Evolutionary conservation across 2,113 vertebrate species (phyloP).

Genomic region (Turdus rufiventris): DNA sequence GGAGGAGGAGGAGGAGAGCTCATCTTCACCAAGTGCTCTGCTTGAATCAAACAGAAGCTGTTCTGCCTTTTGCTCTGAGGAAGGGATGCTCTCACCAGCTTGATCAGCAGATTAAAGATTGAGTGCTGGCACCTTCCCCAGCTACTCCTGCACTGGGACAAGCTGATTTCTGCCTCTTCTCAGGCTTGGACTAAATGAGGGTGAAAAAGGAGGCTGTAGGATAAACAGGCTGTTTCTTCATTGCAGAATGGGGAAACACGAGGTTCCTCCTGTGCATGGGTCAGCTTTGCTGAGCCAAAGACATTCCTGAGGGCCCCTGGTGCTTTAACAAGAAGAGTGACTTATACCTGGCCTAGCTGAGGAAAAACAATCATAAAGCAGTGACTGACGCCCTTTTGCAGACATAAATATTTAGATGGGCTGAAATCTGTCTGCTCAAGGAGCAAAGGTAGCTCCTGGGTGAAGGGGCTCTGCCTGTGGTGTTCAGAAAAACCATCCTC

Average conservation of each 20-base stretch:
- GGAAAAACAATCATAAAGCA: neutral
- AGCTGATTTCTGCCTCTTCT: neutral
- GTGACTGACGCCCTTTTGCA: neutral
- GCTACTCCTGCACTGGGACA: conserved; percentile 8
- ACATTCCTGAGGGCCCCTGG: neutral
- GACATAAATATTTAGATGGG: neutral
- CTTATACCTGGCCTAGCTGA: neutral
- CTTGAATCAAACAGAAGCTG: neutral
- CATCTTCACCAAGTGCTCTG: neutral
- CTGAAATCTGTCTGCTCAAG: neutral
- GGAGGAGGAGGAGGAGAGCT: neutral
- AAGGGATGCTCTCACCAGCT: neutral
- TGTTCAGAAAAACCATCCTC: no score
- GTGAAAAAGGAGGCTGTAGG: neutral
- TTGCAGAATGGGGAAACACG: accelerated
- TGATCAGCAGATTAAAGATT: conserved; percentile 52
- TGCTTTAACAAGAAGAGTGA: neutral
- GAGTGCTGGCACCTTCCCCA: conserved; percentile 53
- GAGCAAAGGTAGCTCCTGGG: neutral
- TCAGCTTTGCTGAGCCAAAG: neutral
- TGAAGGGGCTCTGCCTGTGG: neutral
- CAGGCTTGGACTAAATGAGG: neutral
- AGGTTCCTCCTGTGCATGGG: neutral
- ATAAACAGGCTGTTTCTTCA: neutral
- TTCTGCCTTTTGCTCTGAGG: neutral